A percentile compares a stretch with the other conserved stretches of the same genome.
These are phyloP conservation scores for Acleris literana DNA, from an alignment of 2,888 invertebrate genomes.

Conservation along the genomic window DNA sequence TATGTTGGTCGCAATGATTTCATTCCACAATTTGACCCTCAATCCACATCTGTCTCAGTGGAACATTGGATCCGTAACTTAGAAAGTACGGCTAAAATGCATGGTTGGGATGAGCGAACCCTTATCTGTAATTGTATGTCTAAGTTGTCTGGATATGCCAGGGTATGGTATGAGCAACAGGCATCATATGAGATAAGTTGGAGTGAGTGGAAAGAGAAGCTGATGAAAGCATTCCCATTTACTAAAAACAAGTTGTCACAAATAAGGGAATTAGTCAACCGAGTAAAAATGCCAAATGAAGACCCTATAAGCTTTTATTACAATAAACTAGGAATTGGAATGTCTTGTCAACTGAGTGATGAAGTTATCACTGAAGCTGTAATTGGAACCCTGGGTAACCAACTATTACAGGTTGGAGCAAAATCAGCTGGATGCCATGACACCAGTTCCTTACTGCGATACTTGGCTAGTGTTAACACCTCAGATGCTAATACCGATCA, in stretches of 20 bases:
- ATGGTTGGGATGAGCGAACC: slow-evolving; percentile 42
- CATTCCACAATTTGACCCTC: slow-evolving; percentile 36
- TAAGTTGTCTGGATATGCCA: slow-evolving; percentile 41
- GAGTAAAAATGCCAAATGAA: no score
- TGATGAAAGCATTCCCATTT: slow-evolving; percentile 37
- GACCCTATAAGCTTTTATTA: no score
- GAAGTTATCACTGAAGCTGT: no score
- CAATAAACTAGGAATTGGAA: no score
- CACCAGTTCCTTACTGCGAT: no score
- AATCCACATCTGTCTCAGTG: slow-evolving; percentile 34
- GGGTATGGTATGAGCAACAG: slow-evolving; percentile 41
- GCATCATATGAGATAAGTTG: slow-evolving; percentile 35
- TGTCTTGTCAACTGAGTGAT: no score
- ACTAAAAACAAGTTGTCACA: slow-evolving; percentile 34
- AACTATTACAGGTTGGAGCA: no score
- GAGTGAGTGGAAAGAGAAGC: slow-evolving; percentile 35
- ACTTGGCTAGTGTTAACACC: no score
- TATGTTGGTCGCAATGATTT: slow-evolving; percentile 38
- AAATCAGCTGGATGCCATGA: no score
- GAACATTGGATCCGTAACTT: slow-evolving; percentile 41
- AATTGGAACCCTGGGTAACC: no score
- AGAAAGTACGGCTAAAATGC: slow-evolving; percentile 38
- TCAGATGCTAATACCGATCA: no score
- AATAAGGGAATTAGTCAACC: slow-evolving; percentile 36
- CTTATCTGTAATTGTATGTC: slow-evolving; percentile 40